Conservation (phyloP, 1,140 invertebrate species). For the Mizuhopecten yessoensis region DNA sequence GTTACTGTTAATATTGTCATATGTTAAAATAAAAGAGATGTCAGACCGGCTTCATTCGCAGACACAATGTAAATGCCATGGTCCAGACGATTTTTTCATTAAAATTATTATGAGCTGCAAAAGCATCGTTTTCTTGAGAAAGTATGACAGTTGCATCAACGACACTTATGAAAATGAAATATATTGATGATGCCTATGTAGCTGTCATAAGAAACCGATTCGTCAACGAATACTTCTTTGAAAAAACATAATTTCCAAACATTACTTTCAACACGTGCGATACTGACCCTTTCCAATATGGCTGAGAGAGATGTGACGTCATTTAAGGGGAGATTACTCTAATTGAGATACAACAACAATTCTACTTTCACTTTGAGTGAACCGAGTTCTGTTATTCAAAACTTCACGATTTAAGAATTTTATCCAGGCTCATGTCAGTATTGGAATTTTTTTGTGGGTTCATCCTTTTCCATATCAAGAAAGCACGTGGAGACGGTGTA, state of each 20-base stretch:
- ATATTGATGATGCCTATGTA: not conserved
- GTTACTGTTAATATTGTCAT: no score
- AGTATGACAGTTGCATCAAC: not conserved
- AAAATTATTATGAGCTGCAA: no score
- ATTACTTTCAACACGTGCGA: conserved; percentile 16
- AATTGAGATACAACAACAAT: not conserved
- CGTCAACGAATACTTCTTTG: not conserved
- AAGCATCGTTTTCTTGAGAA: not conserved
- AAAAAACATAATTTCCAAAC: not conserved
- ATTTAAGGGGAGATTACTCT: not conserved
- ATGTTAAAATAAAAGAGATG: no score
- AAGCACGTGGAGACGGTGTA: no score
- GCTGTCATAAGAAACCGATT: not conserved
- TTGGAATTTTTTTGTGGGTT: no score
- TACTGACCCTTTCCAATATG: conserved; percentile 38
- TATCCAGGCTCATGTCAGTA: no score
- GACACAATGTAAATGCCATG: no score
- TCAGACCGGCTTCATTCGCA: no score
- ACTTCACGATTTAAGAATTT: no score
- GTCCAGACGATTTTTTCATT: no score
- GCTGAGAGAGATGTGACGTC: conserved; percentile 8
- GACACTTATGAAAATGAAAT: not conserved
- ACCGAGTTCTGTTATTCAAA: no score
- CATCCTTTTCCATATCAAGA: no score
- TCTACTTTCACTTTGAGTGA: not conserved